Evolutionary conservation across 2,797 vertebrate species (phyloP).

Genomic region (Psittacula echo): DNA sequence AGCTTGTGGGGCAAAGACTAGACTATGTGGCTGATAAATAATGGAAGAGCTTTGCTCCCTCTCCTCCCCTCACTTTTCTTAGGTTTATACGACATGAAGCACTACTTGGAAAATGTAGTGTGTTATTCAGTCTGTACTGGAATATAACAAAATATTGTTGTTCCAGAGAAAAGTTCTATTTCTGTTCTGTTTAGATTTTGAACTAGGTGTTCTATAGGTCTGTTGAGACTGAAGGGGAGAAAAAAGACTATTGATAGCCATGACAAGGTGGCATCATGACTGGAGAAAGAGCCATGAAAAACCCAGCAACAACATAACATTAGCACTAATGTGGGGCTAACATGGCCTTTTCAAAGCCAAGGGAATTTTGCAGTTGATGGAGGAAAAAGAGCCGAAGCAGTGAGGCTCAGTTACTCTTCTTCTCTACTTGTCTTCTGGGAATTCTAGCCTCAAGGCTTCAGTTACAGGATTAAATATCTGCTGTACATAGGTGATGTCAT

Average conservation of each 20-base stretch:
- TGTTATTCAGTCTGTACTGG: background rate
- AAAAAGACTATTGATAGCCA: background rate
- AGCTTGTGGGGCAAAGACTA: background rate
- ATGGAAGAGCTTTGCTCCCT: slow-evolving; percentile 18
- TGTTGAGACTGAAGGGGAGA: background rate
- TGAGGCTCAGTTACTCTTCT: background rate
- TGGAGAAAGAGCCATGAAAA: background rate
- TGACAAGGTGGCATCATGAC: background rate
- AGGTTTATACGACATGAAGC: slow-evolving; percentile 10
- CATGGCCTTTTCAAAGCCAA: background rate
- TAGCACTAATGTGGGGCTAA: background rate
- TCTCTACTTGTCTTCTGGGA: background rate
- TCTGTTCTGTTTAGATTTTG: background rate
- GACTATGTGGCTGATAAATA: slow-evolving; percentile 36
- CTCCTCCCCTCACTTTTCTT: background rate
- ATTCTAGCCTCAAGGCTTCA: background rate
- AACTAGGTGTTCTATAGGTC: background rate
- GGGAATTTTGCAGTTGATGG: background rate
- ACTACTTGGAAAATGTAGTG: background rate
- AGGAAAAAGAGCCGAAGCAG: background rate
- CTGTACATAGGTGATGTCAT: background rate
- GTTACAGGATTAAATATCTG: background rate
- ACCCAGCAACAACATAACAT: background rate
- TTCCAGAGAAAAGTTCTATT: background rate
- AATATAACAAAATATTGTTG: background rate